phyloP scores from a whole-genome alignment of 2,113 vertebrate species.

The Ammodytes marinus region DNA sequence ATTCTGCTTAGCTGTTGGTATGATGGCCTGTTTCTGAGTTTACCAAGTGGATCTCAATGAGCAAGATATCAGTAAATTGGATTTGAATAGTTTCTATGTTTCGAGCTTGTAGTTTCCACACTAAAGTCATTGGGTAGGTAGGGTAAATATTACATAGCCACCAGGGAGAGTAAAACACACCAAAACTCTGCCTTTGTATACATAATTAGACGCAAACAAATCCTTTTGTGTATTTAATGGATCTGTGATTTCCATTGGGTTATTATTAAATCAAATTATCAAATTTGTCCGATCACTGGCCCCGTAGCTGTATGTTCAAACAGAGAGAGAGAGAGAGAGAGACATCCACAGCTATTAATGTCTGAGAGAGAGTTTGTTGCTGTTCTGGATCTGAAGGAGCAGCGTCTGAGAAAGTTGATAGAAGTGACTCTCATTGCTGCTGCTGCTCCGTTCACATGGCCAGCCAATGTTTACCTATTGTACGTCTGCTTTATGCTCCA shows the following conservation, averaged over 20 bases:
- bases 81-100: constrained; percentile 30
- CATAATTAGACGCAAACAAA: constrained; percentile 26
- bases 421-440: constrained; percentile 57
- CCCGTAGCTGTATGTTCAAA: neutral
- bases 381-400: constrained; percentile 50
- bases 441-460: constrained; percentile 67
- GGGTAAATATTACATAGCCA: constrained; percentile 23
- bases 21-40: neutral
- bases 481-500: constrained; percentile 66
- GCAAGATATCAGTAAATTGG: constrained; percentile 5
- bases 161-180: neutral
- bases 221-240: constrained; percentile 7
- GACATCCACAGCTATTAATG: constrained; percentile 33
- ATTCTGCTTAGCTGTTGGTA: neutral
- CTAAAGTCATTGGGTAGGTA: neutral
- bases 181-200: neutral
- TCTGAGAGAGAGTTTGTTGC: constrained; percentile 28
- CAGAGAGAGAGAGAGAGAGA: neutral
- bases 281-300: neutral
- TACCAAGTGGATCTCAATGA: constrained; percentile 18
- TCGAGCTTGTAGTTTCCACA: neutral
- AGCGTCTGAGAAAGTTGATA: constrained; percentile 69
- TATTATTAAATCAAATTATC: neutral
- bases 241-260: neutral
- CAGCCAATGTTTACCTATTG: constrained; percentile 71